These are phyloP conservation scores for Hirtodrosophila confusa DNA, from an alignment of 2,888 invertebrate species.

Conservation along the genomic window DNA sequence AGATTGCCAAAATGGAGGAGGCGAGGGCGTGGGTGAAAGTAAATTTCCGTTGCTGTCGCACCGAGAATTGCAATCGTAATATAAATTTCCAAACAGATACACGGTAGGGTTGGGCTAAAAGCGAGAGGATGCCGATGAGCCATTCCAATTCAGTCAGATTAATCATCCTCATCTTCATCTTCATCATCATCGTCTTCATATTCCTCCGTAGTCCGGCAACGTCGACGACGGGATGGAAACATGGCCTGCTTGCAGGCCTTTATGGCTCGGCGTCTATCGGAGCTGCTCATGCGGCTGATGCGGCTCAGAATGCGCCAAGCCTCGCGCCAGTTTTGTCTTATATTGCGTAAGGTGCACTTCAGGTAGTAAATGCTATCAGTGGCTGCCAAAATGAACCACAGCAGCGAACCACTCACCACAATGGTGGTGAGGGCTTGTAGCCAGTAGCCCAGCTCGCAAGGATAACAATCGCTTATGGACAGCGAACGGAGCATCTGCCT, in stretches of 20 bases:
- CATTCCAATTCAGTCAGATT: constrained; percentile 5
- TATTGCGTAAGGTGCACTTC: neutral
- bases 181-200: neutral
- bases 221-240: neutral
- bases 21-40: constrained; percentile 24
- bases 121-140: too few species aligned
- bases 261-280: constrained; percentile 28
- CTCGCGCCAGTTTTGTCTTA: neutral
- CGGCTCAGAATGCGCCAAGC: constrained; percentile 9
- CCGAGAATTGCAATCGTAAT: constrained; percentile 41
- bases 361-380: constrained; percentile 29
- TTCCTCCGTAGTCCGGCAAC: neutral
- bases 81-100: constrained; percentile 34
- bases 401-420: constrained; percentile 1
- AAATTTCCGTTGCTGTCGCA: constrained; percentile 48
- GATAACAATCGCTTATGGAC: constrained; percentile 4
- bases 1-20: constrained; percentile 39
- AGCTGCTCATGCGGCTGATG: constrained; percentile 24
- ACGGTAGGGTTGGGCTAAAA: neutral
- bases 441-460: constrained; percentile 3
- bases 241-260: constrained; percentile 38
- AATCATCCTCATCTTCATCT: neutral
- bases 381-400: constrained; percentile 52
- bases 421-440: constrained; percentile 20
- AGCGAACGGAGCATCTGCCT: constrained; percentile 1